Conservation (phyloP, 2,888 invertebrate genomes). For the Helobdella robusta region DNA sequence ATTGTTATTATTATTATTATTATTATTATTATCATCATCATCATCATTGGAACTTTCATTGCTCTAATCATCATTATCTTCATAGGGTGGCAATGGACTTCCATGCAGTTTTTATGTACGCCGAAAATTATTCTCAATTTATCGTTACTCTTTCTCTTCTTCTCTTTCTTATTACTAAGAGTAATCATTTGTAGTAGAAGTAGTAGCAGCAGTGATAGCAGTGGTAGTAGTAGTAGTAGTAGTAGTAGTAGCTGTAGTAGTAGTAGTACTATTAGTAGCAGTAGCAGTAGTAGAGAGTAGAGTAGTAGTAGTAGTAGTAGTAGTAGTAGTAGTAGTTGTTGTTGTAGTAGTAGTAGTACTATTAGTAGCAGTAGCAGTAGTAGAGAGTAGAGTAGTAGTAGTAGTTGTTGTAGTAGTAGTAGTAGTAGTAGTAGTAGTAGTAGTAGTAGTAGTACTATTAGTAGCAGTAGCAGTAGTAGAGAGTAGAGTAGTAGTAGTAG, state of each 20-base stretch:
- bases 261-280: too few relatives aligned
- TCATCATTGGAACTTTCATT: background rate
- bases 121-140: too few relatives aligned
- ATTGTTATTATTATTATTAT: background rate
- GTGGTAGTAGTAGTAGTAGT: too few relatives aligned
- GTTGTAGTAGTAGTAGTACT: background rate
- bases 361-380: background rate
- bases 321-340: background rate
- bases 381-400: too few relatives aligned
- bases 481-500: background rate
- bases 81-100: too few relatives aligned
- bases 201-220: too few relatives aligned
- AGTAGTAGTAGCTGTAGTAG: too few relatives aligned
- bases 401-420: background rate
- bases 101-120: too few relatives aligned
- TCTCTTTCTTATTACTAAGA: too few relatives aligned
- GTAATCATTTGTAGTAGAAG: too few relatives aligned
- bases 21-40: background rate
- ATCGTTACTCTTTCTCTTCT: too few relatives aligned
- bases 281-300: too few relatives aligned
- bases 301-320: background rate
- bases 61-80: background rate
- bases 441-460: background rate
- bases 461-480: background rate
- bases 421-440: slow-evolving; percentile 3